Evolutionary conservation across 64 coral and sea anemone genomes (phyloP).

Genomic region (Montipora foliosa): DNA sequence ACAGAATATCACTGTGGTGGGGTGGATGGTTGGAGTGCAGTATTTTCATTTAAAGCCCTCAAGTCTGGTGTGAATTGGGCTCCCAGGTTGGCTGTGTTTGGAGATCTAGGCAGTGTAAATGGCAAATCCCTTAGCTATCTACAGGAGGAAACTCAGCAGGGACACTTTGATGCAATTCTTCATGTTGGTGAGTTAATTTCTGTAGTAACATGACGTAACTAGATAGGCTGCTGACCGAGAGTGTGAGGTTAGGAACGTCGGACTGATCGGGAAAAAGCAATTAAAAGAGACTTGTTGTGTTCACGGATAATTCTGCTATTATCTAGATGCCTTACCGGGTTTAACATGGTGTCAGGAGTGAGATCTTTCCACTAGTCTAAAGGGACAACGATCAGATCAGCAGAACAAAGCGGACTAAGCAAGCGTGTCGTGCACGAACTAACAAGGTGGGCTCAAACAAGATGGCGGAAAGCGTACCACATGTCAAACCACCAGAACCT

Average conservation of each 20-base stretch:
- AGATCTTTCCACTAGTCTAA: neutral
- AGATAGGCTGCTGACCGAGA: no score
- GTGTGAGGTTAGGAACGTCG: no score
- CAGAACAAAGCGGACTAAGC: neutral
- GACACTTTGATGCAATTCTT: conserved; percentile 88
- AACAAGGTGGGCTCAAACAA: neutral
- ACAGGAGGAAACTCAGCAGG: conserved; percentile 81
- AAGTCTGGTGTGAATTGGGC: conserved; percentile 88
- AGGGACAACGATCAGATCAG: neutral
- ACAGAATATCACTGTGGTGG: conserved; percentile 97
- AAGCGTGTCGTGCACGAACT: neutral
- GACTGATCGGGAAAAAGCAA: no score
- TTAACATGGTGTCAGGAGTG: no score
- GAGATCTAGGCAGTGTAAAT: conserved; percentile 91
- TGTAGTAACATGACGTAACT: neutral
- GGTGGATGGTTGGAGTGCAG: conserved; percentile 82
- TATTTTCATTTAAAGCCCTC: conserved; percentile 76
- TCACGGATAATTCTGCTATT: no score
- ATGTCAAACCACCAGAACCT: conserved; percentile 2
- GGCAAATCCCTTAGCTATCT: conserved; percentile 79
- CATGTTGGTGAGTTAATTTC: conserved; percentile 81
- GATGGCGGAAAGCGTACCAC: neutral
- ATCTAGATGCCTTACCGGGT: no score
- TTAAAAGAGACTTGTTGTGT: no score
- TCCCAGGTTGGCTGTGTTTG: conserved; percentile 89